Conservation (phyloP, 2,797 vertebrate species). For the Cephalopachus bancanus region DNA sequence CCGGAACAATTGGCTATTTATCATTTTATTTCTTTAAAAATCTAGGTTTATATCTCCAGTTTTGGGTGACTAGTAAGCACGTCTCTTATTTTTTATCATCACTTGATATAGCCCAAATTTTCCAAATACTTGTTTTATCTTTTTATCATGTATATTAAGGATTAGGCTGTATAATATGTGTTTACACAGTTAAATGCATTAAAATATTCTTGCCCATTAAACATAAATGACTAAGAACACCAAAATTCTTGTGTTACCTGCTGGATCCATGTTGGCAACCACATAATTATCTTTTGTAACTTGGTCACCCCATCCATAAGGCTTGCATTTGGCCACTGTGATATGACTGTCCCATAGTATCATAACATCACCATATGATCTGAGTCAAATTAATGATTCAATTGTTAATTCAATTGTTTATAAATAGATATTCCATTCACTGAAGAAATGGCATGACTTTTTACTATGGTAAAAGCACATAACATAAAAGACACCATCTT, state of each 20-base stretch:
- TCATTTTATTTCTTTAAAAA: conserved; percentile 56
- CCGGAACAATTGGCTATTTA: background rate
- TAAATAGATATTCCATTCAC: background rate
- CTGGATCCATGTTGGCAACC: background rate
- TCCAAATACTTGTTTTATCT: conserved; percentile 44
- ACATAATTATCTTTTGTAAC: background rate
- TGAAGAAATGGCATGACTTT: background rate
- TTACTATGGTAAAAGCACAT: background rate
- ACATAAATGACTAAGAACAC: background rate
- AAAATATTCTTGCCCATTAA: conserved; percentile 22
- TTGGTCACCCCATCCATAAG: background rate
- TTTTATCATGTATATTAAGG: conserved; percentile 18
- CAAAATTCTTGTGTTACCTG: conserved; percentile 12
- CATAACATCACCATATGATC: background rate
- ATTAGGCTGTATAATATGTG: background rate
- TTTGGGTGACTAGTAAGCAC: background rate
- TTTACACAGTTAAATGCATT: conserved; percentile 32
- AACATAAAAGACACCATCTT: background rate
- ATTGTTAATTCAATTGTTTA: background rate
- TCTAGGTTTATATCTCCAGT: background rate
- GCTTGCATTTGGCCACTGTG: background rate
- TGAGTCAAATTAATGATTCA: background rate
- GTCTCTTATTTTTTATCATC: conserved; percentile 12
- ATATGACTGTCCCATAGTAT: background rate
- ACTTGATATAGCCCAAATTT: background rate